phyloP scores from a whole-genome alignment of 2,888 invertebrate genomes.

The Cosmopolites sordidus region DNA sequence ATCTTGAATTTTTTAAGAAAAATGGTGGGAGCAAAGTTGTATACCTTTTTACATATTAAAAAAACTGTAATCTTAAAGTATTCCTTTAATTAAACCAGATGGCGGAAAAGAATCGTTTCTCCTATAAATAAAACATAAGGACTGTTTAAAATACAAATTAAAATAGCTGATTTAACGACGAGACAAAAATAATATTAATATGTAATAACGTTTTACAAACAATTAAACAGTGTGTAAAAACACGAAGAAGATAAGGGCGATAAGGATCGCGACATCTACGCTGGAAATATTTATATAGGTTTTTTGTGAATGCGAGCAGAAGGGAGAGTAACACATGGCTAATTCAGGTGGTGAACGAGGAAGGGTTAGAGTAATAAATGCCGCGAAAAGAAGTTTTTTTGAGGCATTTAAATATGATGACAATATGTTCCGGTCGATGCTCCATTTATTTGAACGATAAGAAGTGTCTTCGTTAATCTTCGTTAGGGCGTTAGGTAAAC shows the following conservation, averaged over 20 bases:
- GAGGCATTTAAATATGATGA: background rate
- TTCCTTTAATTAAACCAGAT: background rate
- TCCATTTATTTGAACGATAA: too few relatives aligned
- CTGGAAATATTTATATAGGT: too few relatives aligned
- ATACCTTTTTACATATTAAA: too few relatives aligned
- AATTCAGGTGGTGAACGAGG: background rate
- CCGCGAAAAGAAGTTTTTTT: background rate
- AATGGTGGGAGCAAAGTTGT: too few relatives aligned
- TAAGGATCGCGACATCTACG: slow-evolving; percentile 10
- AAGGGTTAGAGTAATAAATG: background rate
- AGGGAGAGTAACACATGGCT: background rate
- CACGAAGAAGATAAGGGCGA: slow-evolving; percentile 18
- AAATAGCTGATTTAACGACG: background rate
- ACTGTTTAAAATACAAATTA: slow-evolving; percentile 1
- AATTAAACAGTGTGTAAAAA: slow-evolving; percentile 26
- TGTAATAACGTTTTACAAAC: slow-evolving; percentile 25
- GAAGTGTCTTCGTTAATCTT: too few relatives aligned
- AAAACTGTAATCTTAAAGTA: too few relatives aligned
- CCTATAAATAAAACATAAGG: background rate
- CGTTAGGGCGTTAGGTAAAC: too few relatives aligned
- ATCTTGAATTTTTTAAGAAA: too few relatives aligned
- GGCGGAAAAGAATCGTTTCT: background rate
- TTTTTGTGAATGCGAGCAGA: too few relatives aligned
- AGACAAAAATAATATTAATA: slow-evolving; percentile 17
- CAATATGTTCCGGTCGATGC: background rate